Percentiles rank a stretch among this genome's conserved stretches.
Evolutionary conservation across 1,140 invertebrate species (phyloP).

Genomic region (Drosophila littoralis): DNA sequence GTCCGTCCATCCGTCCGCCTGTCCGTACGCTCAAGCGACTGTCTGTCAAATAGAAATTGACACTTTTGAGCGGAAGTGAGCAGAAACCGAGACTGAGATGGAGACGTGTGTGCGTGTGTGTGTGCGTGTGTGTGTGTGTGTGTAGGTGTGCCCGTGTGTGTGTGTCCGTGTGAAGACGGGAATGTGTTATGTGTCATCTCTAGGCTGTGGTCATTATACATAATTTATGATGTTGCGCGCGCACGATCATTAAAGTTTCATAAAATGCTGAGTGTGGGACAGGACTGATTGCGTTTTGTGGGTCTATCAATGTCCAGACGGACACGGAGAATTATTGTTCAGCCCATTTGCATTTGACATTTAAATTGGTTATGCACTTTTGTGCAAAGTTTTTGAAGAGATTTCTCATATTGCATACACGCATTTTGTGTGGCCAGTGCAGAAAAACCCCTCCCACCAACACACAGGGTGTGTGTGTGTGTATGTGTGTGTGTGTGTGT

Average conservation of each 20-base stretch:
- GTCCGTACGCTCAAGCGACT: neutral
- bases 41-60: slow-evolving; percentile 50
- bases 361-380: slow-evolving; percentile 52
- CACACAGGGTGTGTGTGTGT: too few relatives aligned
- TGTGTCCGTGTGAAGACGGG: slow-evolving; percentile 18
- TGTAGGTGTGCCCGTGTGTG: neutral
- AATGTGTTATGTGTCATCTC: slow-evolving; percentile 31
- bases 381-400: slow-evolving; percentile 52
- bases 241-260: slow-evolving; percentile 51
- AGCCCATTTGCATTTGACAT: slow-evolving; percentile 56
- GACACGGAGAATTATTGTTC: slow-evolving; percentile 43
- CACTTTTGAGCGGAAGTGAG: slow-evolving; percentile 36
- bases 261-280: slow-evolving; percentile 10
- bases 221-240: slow-evolving; percentile 49
- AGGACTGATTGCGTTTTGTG: neutral
- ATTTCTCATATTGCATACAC: slow-evolving; percentile 52
- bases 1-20: neutral
- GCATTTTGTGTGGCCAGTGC: slow-evolving; percentile 56
- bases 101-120: neutral
- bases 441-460: neutral
- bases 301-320: neutral
- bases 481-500: slow-evolving; percentile 5
- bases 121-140: neutral
- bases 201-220: slow-evolving; percentile 38
- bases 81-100: neutral